phyloP scores from a whole-genome alignment of 1,140 invertebrate genomes.

The Orussus abietinus region DNA sequence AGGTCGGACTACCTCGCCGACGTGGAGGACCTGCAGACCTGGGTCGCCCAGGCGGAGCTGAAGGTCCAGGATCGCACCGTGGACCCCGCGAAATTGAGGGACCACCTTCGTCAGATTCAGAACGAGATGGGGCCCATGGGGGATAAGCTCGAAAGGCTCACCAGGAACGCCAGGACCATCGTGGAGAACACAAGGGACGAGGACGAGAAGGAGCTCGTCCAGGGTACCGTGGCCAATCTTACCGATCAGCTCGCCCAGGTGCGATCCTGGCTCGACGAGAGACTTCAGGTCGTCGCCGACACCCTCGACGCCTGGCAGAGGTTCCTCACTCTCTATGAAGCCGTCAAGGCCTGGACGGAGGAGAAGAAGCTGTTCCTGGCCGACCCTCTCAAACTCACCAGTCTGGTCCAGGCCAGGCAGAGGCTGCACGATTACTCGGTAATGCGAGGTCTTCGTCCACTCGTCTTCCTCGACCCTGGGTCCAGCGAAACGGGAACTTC shows the following conservation, averaged over 20 bases:
- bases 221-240: slow-evolving; percentile 70
- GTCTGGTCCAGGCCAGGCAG: slow-evolving; percentile 74
- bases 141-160: slow-evolving; percentile 75
- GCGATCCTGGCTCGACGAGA: slow-evolving; percentile 73
- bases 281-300: slow-evolving; percentile 78
- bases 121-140: slow-evolving; percentile 67
- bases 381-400: slow-evolving; percentile 71
- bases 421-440: slow-evolving; percentile 86
- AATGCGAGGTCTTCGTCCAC: no score
- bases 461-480: no score
- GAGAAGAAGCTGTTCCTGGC: slow-evolving; percentile 77
- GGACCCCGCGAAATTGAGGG: slow-evolving; percentile 73
- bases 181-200: slow-evolving; percentile 74
- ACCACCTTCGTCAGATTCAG: slow-evolving; percentile 72
- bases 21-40: slow-evolving; percentile 75
- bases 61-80: slow-evolving; percentile 75
- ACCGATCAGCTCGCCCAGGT: slow-evolving; percentile 76
- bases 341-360: slow-evolving; percentile 77
- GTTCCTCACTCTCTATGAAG: slow-evolving; percentile 78
- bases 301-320: slow-evolving; percentile 82
- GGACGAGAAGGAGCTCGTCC: slow-evolving; percentile 71
- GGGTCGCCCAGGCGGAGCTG: slow-evolving; percentile 77
- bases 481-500: no score
- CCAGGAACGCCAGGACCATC: slow-evolving; percentile 72
- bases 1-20: slow-evolving; percentile 75